These are phyloP conservation scores for Syndactyla subalaris DNA, from an alignment of 2,797 vertebrate genomes.

Conservation along the genomic window DNA sequence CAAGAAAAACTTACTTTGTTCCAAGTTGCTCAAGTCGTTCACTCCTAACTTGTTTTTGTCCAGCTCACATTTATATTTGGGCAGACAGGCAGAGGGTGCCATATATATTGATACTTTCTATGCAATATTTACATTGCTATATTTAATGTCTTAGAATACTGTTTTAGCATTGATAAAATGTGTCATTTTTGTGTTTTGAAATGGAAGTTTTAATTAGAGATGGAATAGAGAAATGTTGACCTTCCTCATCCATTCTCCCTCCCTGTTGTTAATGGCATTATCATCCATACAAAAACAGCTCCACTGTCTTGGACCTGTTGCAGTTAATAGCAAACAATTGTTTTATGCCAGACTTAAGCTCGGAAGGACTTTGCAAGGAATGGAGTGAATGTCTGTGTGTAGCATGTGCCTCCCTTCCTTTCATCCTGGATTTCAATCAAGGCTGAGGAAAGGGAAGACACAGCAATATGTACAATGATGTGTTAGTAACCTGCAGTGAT, in stretches of 20 bases:
- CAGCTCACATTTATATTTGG: conserved; percentile 2
- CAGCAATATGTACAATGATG: neutral
- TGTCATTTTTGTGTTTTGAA: neutral
- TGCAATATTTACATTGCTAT: neutral
- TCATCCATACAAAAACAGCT: neutral
- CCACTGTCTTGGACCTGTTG: neutral
- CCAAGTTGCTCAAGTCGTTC: neutral
- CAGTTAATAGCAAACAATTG: neutral
- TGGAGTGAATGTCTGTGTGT: neutral
- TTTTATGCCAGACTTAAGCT: neutral
- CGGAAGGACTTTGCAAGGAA: neutral
- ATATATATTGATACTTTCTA: neutral
- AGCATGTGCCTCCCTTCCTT: neutral
- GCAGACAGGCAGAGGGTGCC: neutral
- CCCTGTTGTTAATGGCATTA: neutral
- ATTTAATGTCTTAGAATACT: neutral
- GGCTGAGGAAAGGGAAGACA: neutral
- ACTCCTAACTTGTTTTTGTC: neutral
- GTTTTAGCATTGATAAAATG: neutral
- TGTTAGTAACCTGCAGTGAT: neutral
- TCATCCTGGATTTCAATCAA: neutral
- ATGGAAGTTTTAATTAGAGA: neutral
- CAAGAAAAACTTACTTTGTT: neutral
- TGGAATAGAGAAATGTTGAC: neutral
- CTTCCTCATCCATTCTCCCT: neutral